Evolutionary conservation across 2,888 invertebrate species (phyloP), one percentile per base, ranked within the genome.

Genomic region (Pyrocoelia pectoralis): DNA sequence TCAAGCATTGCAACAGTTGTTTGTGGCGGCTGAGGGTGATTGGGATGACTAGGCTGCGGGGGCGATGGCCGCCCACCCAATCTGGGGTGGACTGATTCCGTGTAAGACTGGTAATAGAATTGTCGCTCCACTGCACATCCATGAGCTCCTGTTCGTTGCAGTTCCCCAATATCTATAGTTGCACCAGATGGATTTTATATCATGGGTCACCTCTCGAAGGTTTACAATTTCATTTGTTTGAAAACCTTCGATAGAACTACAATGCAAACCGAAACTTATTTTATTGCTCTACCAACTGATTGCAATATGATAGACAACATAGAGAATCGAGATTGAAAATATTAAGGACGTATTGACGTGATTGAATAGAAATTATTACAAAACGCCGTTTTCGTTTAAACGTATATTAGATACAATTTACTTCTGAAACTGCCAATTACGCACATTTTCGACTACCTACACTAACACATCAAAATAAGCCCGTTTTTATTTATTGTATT

Each of bases 31-130:
- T 49, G 51, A 29, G 54, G 59, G 38, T 15, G 40, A 19, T 41
- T 49, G 54, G 63, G 41, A 41, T 41, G 50, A 56, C 51, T 51
- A 52, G 53, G 55, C 18, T 41, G 48, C 49, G 65, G 43, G 66
- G 65, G 65, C 50, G 53, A 54, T 52, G 60, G 50, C 59, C 56
- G 65, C 67, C 66, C 60, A 61, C 55, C 59, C 67, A 65, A 68
- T 68, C 62, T 65, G 59, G 57, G 64, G 63, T 60, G 63, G 66
- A 68, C 62, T 67, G 70, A 70, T 68, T 59, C 61, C 60, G 67
- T 68, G 67, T 67, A 70, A 70, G 67, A 68, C 68, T 68, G 68
- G 71, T 73, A 72, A 73, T 72, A 70, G 73, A 72, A 73, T 73
- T 72, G 72, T 70, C 70, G 72, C 70, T 69, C 61, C 65, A 68